Conservation (phyloP, 2,888 invertebrate genomes). For the Helobdella robusta region DNA sequence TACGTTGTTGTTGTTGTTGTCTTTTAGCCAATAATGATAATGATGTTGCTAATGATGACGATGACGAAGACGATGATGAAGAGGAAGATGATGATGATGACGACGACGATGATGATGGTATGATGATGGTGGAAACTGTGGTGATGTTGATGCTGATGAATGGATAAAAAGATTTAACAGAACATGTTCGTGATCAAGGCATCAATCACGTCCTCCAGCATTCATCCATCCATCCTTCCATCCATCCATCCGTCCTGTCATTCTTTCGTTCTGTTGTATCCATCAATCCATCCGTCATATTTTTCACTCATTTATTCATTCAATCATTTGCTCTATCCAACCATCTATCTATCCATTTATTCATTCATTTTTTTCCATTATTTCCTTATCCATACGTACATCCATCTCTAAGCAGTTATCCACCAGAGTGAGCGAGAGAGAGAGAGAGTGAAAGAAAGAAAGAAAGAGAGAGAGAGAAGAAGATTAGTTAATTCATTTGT, state of each 20-base stretch:
- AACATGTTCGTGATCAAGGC: too few species aligned
- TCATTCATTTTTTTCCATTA: background rate
- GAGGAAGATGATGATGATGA: background rate
- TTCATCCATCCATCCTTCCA: background rate
- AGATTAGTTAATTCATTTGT: too few species aligned
- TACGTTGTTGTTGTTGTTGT: too few species aligned
- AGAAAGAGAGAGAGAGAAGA: too few species aligned
- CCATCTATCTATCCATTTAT: conserved; percentile 2
- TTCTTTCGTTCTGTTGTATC: background rate
- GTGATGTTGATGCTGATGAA: background rate
- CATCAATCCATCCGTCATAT: background rate
- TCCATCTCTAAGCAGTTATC: too few species aligned
- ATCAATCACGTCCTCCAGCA: background rate
- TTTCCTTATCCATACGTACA: background rate
- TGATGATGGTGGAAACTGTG: background rate
- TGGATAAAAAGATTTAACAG: background rate
- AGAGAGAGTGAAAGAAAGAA: too few species aligned
- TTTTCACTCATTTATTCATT: background rate
- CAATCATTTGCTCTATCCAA: background rate
- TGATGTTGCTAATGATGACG: background rate
- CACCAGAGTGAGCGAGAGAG: too few species aligned
- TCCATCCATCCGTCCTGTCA: background rate
- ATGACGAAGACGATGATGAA: background rate
- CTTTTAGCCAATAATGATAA: too few species aligned
- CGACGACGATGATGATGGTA: conserved; percentile 3